Conservation (phyloP, 2,888 invertebrate species). For the Lysandra bellargus region DNA sequence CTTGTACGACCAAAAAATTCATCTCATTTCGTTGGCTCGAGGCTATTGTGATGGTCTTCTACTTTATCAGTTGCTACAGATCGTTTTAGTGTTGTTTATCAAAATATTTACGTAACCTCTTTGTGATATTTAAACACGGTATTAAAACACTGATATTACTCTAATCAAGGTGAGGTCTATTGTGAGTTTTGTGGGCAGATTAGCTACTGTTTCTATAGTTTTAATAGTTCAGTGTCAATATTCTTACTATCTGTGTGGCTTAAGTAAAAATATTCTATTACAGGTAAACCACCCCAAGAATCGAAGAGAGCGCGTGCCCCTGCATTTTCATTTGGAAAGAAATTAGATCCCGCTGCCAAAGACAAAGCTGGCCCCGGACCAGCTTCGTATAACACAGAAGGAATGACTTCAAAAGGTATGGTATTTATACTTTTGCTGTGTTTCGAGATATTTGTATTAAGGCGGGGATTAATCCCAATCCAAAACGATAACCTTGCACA, state of each 20-base stretch:
- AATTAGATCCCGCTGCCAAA: conserved; percentile 74
- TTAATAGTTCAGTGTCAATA: background rate
- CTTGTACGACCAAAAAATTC: conserved; percentile 24
- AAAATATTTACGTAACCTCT: background rate
- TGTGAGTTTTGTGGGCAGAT: background rate
- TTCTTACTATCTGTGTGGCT: background rate
- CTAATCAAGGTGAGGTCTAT: background rate
- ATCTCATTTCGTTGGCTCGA: background rate
- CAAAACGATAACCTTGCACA: no score
- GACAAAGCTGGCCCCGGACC: conserved; percentile 90
- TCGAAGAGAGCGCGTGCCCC: conserved; percentile 89
- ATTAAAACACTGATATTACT: background rate
- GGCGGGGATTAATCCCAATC: no score
- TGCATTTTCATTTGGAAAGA: conserved; percentile 90
- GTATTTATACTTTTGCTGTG: background rate
- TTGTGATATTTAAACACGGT: background rate
- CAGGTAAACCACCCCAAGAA: conserved; percentile 88
- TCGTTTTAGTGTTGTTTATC: background rate
- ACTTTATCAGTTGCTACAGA: background rate
- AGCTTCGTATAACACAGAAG: conserved; percentile 93
- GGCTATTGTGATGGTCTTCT: background rate
- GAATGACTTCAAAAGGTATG: conserved; percentile 89
- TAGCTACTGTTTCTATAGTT: background rate
- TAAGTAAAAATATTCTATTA: conserved; percentile 43
- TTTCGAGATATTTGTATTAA: background rate